A percentile compares a stretch with the other conserved stretches of the same genome.
phyloP scores from a whole-genome alignment of 2,797 vertebrate genomes.

The Pipistrellus pygmaeus region DNA sequence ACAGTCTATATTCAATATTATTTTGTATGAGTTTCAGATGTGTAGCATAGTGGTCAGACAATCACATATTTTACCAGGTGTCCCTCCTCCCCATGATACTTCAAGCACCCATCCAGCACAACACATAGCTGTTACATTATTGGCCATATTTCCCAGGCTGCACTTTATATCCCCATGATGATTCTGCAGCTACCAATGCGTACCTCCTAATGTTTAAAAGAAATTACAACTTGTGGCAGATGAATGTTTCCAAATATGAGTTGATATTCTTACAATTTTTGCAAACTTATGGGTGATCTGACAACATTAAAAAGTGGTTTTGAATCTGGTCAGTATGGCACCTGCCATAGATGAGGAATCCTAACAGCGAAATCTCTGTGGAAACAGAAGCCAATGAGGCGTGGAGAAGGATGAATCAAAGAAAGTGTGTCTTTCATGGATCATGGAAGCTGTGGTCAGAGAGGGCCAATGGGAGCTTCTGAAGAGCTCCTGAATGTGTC shows the following conservation, averaged over 20 bases:
- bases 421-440: neutral
- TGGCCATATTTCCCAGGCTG: neutral
- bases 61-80: neutral
- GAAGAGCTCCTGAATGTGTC: neutral
- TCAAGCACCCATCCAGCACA: neutral
- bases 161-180: neutral
- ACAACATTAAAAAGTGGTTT: neutral
- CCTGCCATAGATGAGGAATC: neutral
- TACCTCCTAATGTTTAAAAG: neutral
- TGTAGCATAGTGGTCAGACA: neutral
- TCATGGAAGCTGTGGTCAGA: neutral
- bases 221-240: neutral
- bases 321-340: neutral
- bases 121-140: neutral
- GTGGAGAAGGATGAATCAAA: neutral
- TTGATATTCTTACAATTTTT: neutral
- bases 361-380: neutral
- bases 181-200: neutral
- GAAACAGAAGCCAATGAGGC: neutral
- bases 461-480: neutral
- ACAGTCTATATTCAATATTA: neutral
- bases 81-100: neutral
- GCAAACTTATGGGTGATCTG: neutral
- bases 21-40: neutral
- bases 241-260: neutral